Evolutionary conservation across 2,113 vertebrate genomes (phyloP), one percentile per base, ranked within the genome.

Genomic region (Paramisgurnus dabryanus): DNA sequence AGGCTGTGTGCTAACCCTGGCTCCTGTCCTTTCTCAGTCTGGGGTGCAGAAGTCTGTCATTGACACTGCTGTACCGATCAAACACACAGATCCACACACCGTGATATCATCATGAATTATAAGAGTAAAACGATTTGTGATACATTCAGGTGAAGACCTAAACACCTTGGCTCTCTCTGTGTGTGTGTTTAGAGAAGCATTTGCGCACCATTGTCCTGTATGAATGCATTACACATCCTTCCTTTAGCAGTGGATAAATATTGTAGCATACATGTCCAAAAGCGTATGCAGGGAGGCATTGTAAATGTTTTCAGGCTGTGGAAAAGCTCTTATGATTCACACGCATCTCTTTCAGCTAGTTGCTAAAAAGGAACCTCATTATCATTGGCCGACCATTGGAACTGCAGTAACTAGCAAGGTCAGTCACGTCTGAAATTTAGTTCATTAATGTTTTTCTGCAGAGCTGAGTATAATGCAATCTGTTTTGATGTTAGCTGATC

Each of bases 11-110:
- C 18, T 73, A 60, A 45, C 61, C 58, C 17, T 78, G 4, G 17
- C 39, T 70, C 58, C 22, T 60, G 49, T 75, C 39, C 64, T 79
- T 4, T 73, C 34, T 10, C 45, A 68, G 53, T 27, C 61, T 18
- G 45, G 7, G 9, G 39, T 45, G 57, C 0, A 49, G 53, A 22
- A 27, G 13, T 27, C 43, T 39, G n/a, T 18, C 49, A 55, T 64
- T 69, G 57, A 74, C 64, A 64, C 4, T 63, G 22, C 45, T 5
- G 11, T 70, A 69, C 8, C 3, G 49, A 67, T 76, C 55, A 83
- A 82, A 73, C 50, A 61, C 41, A n/a, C 17, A 27, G 15, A 5
- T 57, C 55, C 55, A 18, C 55, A 57, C 55, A 9, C 55, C 17
- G 17, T 57, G 41, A 13, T 72, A 7, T 2, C 13, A 22, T 49